Conservation (phyloP, 2,888 invertebrate genomes). For the Lithosia quadra region DNA sequence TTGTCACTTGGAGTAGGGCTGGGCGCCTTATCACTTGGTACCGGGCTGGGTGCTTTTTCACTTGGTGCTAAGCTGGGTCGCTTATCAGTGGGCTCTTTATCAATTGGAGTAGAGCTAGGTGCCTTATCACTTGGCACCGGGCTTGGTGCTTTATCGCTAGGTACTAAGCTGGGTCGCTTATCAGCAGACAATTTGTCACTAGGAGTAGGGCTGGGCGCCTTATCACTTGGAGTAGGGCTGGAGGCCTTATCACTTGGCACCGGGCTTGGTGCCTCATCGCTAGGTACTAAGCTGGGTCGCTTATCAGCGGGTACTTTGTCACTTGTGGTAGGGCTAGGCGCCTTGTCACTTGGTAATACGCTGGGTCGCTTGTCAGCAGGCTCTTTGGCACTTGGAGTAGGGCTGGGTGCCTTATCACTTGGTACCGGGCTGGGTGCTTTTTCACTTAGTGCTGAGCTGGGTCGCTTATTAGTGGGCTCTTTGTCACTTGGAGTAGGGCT, state of each 20-base stretch:
- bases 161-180: conserved; percentile 7
- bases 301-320: background rate
- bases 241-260: background rate
- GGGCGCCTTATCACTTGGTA: background rate
- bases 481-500: conserved; percentile 12
- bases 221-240: background rate
- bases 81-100: background rate
- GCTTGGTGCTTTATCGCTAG: conserved; percentile 11
- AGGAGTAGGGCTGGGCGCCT: background rate
- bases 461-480: background rate
- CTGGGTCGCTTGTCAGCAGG: conserved; percentile 13
- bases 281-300: background rate
- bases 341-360: conserved; percentile 22
- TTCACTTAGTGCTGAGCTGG: background rate
- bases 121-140: conserved; percentile 3
- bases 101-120: background rate
- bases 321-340: background rate
- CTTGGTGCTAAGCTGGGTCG: conserved; percentile 12
- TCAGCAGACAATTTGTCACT: conserved; percentile 3
- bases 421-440: conserved; percentile 13
- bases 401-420: conserved; percentile 20
- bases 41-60: conserved; percentile 15
- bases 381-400: conserved; percentile 5
- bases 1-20: conserved; percentile 14
- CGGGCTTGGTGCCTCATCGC: conserved; percentile 21